phyloP scores from a whole-genome alignment of 2,888 invertebrate genomes.

The Idaea biselata region DNA sequence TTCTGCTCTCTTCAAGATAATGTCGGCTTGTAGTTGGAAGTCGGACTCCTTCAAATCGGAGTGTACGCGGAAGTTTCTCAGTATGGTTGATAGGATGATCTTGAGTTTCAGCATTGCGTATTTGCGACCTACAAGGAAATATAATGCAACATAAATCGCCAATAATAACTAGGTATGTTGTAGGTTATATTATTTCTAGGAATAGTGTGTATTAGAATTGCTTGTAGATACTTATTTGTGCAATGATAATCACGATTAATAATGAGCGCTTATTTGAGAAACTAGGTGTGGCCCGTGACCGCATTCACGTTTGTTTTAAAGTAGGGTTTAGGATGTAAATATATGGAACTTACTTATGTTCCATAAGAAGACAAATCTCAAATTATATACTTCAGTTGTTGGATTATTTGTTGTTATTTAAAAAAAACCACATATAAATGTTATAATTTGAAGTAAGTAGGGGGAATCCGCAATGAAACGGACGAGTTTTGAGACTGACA shows the following conservation, averaged over 20 bases:
- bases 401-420: too few relatives aligned
- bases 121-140: slow-evolving; percentile 82
- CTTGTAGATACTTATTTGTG: too few relatives aligned
- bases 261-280: neutral
- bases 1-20: slow-evolving; percentile 88
- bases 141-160: neutral
- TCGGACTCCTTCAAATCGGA: slow-evolving; percentile 85
- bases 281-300: neutral
- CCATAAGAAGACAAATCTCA: too few relatives aligned
- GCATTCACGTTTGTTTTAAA: neutral
- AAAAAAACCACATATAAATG: too few relatives aligned
- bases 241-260: neutral
- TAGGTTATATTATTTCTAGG: neutral
- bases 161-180: slow-evolving; percentile 6
- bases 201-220: neutral
- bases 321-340: neutral
- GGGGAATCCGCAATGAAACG: too few relatives aligned
- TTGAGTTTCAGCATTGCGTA: slow-evolving; percentile 90
- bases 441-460: too few relatives aligned
- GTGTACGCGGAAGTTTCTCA: slow-evolving; percentile 86
- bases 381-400: too few relatives aligned
- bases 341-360: too few relatives aligned
- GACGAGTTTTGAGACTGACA: too few relatives aligned
- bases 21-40: slow-evolving; percentile 87
- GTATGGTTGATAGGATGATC: slow-evolving; percentile 87